Base-by-base conservation (phyloP, 2,113 vertebrate genomes). In the Prionailurus bengalensis region DNA sequence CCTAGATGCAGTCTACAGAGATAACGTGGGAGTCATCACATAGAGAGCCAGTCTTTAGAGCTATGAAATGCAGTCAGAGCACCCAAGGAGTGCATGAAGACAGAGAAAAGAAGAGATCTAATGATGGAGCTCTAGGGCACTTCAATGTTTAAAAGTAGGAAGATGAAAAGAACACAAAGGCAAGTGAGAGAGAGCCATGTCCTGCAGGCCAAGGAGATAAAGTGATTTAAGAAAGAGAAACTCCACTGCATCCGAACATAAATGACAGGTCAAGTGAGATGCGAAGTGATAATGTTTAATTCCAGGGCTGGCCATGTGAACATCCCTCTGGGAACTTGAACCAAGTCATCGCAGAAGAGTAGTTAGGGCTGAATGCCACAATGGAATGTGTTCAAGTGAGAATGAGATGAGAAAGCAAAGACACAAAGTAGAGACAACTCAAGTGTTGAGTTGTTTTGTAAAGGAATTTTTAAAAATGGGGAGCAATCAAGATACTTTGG, bases 121-220 rank as follows among this genome's bases (percentile, higher is more conserved):
- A 97, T 4, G 0, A 87, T 23, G 29, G 68, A 94, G 79, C 68
- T 89, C 83, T 74, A 80, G 63, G 68, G 79, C 51, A 66, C 12
- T 14, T 55, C 36, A 76, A 36, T 91, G 82, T 89, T 96, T 93
- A 91, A 95, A 96, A 94, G 79, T 51, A 51, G 70, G 79, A 92
- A 91, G 86, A 96, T 96, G 63, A 96, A 97, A 96, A 96, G 95
- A 84, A 87, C 86, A 96, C 63, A 96, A 95, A 97, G 68, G 27
- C 74, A 96, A 87, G 80, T 39, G 89, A 94, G 63, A 97, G 70
- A 39, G 0, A 96, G 79, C 36, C 63, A 66, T 70, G 68, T 96
- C 79, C 90, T 87, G 83, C 82, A 96, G 87, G 73, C 65, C 74
- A 94, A 82, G 33, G 17, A 81, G 39, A 91, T 33, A 95, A 78